Conservation (phyloP, 2,797 vertebrate species). For the Vireo griseus region DNA sequence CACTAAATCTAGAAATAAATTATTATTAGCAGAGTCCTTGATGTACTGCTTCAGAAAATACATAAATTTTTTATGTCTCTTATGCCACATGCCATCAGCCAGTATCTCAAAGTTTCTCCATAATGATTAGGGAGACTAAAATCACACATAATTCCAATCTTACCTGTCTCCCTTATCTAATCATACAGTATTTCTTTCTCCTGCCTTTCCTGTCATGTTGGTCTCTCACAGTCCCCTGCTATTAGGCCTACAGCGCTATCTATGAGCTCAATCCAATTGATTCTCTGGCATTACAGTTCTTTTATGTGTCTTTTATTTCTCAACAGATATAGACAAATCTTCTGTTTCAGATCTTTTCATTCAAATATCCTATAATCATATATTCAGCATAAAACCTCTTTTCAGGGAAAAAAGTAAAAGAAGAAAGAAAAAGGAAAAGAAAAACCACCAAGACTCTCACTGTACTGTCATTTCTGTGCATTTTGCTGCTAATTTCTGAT, state of each 20-base stretch:
- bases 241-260: constrained; percentile 26
- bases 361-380: not conserved
- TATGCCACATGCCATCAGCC: not conserved
- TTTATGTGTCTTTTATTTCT: not conserved
- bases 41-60: constrained; percentile 21
- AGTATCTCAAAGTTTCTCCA: constrained; percentile 52
- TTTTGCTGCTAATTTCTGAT: not conserved
- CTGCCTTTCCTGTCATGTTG: not conserved
- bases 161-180: constrained; percentile 58
- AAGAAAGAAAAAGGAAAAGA: accelerated
- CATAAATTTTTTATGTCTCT: constrained; percentile 30
- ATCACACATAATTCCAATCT: constrained; percentile 49
- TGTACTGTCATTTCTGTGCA: not conserved
- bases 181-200: constrained; percentile 14
- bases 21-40: not conserved
- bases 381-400: not conserved
- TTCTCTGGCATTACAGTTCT: not conserved
- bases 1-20: constrained; percentile 11
- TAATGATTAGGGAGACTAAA: constrained; percentile 56
- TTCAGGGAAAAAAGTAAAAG: accelerated
- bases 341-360: not conserved
- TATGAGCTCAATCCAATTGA: not conserved
- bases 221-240: not conserved
- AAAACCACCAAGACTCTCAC: accelerated
- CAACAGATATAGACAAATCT: not conserved